Base-by-base conservation (phyloP, 2,113 vertebrate species). In the Raja brachyura region DNA sequence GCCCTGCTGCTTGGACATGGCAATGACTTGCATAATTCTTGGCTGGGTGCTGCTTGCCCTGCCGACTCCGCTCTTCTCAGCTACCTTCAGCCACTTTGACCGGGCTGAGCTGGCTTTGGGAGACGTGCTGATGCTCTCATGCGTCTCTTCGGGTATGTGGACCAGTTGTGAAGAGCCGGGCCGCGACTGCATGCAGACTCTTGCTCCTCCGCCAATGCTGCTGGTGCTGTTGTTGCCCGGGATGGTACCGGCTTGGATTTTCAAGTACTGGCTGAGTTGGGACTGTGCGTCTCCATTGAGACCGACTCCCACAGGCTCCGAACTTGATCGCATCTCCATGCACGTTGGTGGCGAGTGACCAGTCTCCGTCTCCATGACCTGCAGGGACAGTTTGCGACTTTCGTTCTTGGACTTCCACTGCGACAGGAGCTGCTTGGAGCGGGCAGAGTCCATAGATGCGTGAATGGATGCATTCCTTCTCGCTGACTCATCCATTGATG, bases 371-470 rank as follows among this genome's bases (percentile, higher is more conserved):
- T 98, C 98, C 93, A 98, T 98, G 6, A 98, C 98, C 93, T 99
- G 98, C 94, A 99, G 94, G 25, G 98, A 97, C 94, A 97, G 93
- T 94, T 99, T 99, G 6, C 98, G 96, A 94, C 94, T 97, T 94
- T 97, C 98, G 18, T 98, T 98, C 95, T 99, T 99, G 93, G 96
- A 99, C 95, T 99, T 99, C 99, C 98, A 99, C 93, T 99, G 99
- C 18, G 98, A 98, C 59, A 99, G 97, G 93, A 99, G 97, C 94
- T 99, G 98, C 94, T 99, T 99, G 73, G 98, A 99, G 28, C 98
- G 96, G 22, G 97, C 98, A 0, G 98, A 98, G 94, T 99, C 98
- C 97, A 99, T 97, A 0, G 98, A 98, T 5, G 98, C 97, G 0
- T 99, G 98, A 94, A 99, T 98, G 79, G 97, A 97, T 66, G 98